phyloP scores from a whole-genome alignment of 2,113 vertebrate genomes.

The Pelecanoides urinatrix region DNA sequence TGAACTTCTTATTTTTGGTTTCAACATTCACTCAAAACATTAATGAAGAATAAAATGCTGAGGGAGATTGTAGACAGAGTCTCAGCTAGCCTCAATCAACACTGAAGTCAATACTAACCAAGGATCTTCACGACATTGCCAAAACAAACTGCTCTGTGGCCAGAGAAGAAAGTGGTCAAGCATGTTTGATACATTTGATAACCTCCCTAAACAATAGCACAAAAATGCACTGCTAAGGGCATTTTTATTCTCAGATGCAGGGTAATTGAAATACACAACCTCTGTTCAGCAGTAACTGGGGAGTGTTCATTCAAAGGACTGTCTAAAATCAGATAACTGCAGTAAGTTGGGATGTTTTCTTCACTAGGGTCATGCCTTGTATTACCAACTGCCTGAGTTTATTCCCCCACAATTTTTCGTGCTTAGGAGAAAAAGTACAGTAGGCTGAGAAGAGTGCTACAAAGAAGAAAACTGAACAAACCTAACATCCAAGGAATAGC shows the following conservation, averaged over 20 bases:
- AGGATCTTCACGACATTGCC: neutral
- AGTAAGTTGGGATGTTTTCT: neutral
- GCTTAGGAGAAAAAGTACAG: neutral
- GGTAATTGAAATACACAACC: neutral
- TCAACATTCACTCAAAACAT: neutral
- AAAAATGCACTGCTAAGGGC: constrained; percentile 18
- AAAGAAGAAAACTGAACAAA: neutral
- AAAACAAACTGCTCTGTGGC: constrained; percentile 29
- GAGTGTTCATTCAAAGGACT: neutral
- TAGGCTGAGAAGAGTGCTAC: neutral
- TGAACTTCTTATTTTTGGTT: neutral
- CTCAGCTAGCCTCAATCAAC: neutral
- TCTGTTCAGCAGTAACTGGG: neutral
- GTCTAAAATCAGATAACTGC: neutral
- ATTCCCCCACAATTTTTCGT: neutral
- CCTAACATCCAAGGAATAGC: neutral
- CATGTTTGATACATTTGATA: neutral
- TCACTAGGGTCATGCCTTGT: neutral
- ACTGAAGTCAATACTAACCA: neutral
- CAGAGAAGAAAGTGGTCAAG: neutral
- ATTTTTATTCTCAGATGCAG: neutral
- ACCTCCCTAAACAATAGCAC: neutral
- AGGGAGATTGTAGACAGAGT: neutral
- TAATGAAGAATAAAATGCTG: neutral
- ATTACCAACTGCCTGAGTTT: neutral